Percentiles rank a stretch among this genome's conserved stretches.
These are phyloP conservation scores for Scopus umbretta DNA, from an alignment of 2,113 vertebrate species.

Conservation along the genomic window DNA sequence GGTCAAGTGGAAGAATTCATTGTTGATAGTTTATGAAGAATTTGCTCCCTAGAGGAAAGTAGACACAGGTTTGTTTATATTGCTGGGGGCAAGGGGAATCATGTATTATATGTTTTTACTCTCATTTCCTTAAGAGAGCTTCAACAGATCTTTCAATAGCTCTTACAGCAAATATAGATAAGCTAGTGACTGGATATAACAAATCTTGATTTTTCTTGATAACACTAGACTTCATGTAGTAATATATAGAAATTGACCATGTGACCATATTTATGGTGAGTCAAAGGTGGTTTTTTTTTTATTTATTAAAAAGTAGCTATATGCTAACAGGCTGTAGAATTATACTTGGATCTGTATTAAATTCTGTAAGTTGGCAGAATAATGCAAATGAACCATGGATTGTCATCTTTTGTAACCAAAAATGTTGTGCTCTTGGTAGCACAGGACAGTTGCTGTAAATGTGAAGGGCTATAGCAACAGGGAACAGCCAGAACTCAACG, in stretches of 20 bases:
- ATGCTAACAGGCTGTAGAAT: not conserved
- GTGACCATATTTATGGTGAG: too few relatives aligned
- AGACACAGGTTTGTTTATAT: not conserved
- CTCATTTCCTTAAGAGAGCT: not conserved
- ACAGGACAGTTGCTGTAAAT: not conserved
- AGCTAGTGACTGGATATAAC: not conserved
- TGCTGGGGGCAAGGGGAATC: not conserved
- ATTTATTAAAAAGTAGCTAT: not conserved
- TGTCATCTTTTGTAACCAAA: not conserved
- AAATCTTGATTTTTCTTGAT: not conserved
- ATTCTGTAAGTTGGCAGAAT: not conserved
- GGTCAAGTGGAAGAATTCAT: not conserved
- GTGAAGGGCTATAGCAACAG: not conserved
- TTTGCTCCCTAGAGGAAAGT: not conserved
- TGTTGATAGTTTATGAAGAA: not conserved
- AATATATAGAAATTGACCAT: not conserved
- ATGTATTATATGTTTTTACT: not conserved
- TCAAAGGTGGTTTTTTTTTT: too few relatives aligned
- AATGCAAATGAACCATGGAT: not conserved
- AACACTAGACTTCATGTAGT: not conserved
- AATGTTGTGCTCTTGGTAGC: not conserved
- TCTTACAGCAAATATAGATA: not conserved
- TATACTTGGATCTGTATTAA: not conserved
- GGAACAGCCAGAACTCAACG: not conserved
- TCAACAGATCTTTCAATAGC: not conserved